These are phyloP conservation scores for Dryobotodes eremita DNA, from an alignment of 2,888 invertebrate genomes.

Conservation along the genomic window DNA sequence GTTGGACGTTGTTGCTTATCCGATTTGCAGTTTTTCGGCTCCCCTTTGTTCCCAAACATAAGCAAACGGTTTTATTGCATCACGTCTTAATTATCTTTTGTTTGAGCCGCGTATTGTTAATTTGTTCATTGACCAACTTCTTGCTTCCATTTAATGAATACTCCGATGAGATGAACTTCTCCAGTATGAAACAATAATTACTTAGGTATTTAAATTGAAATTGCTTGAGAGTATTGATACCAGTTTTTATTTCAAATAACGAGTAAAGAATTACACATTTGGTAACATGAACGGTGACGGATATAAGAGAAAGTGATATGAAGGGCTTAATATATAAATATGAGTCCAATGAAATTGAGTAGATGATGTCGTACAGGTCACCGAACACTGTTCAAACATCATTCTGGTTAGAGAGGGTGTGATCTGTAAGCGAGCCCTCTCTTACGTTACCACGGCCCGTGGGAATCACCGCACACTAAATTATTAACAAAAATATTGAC, in stretches of 20 bases:
- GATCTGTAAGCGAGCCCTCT: conserved; percentile 84
- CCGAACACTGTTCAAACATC: conserved; percentile 78
- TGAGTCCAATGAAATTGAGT: conserved; percentile 61
- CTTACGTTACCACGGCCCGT: conserved; percentile 78
- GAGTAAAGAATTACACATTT: conserved; percentile 6
- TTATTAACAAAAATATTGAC: conserved; percentile 91
- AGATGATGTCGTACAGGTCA: conserved; percentile 64
- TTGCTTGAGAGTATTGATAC: conserved; percentile 1
- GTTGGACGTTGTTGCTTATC: conserved; percentile 52
- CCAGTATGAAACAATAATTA: conserved; percentile 9
- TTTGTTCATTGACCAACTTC: conserved; percentile 83
- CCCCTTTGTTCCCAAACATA: conserved; percentile 66
- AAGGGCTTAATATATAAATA: conserved; percentile 52
- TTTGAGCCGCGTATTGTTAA: conserved; percentile 80
- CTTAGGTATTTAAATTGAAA: conserved; percentile 8
- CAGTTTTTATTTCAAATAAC: background rate
- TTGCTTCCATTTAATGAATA: conserved; percentile 68
- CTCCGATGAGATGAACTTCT: conserved; percentile 44
- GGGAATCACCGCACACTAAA: conserved; percentile 87
- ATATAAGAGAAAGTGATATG: conserved; percentile 48
- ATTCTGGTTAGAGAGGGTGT: conserved; percentile 78
- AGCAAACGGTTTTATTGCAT: conserved; percentile 67
- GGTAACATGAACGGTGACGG: conserved; percentile 3
- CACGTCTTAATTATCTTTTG: conserved; percentile 80
- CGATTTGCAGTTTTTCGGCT: conserved; percentile 62